Base-by-base conservation (phyloP, 1,140 invertebrate genomes). In the Bathynomus jamesi region DNA sequence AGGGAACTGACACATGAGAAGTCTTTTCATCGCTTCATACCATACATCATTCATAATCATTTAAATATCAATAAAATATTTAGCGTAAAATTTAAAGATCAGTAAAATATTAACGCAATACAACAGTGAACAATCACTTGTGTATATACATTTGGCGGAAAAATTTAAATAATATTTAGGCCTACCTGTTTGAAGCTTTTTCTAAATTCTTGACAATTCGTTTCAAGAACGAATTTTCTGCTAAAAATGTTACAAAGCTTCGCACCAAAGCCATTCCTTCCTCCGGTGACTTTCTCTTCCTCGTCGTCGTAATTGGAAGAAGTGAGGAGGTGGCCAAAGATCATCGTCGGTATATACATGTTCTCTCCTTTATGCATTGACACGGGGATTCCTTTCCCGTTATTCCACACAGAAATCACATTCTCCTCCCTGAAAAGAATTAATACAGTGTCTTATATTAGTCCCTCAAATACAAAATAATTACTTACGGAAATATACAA, bases 171-270 rank as follows among this genome's bases (percentile, higher is more conserved):
- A 53, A 5, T 53, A 53, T 53, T 17, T 17, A 53, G 13, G 21
- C 40, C 27, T 27, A 73, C 71, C 71, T 76, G 97, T 83, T 97
- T 97, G 79, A 99, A 98, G 78, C 85, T 85, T 82, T 90, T 90
- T 74, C 89, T 91, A 78, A 91, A 95, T 80, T 98, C 90, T 79
- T 89, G 90, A 3, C 87, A 90, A 4, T 93, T 90, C 27, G 98
- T 99, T 85, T 99, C 97, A 5, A 99, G 90, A 4, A 89, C 92
- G 81, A 99, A 99, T 80, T 95, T 95, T 11, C 86, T 94, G 79
- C 94, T 98, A 84, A 99, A 99, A 74, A 99, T 98, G 82, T 99
- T 99, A 82, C 97, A 99, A 5, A 99, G 84, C 83, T 99, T 99
- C 0, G 98, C 98, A 83, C 98, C 98, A 82, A 96, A 99, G 75